Percentiles rank a stretch among this genome's conserved stretches.
Conservation (phyloP, 1,140 invertebrate genomes). For the Hesperophylax magnus region DNA sequence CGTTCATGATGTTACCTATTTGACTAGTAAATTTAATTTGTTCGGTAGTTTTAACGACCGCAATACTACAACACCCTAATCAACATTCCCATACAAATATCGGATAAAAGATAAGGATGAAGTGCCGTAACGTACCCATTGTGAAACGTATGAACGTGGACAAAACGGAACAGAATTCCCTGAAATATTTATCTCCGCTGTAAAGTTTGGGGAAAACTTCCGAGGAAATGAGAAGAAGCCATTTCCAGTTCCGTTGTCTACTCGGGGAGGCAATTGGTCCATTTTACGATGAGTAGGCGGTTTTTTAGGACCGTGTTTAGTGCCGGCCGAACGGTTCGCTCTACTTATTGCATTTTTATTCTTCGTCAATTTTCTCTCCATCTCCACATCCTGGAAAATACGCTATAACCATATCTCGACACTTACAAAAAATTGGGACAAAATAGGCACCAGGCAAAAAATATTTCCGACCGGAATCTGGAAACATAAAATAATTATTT, state of each 20-base stretch:
- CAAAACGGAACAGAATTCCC: constrained; percentile 3
- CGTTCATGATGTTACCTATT: too few species aligned
- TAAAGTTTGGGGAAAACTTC: constrained; percentile 28
- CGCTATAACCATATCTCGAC: too few species aligned
- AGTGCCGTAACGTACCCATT: too few species aligned
- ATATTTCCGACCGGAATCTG: too few species aligned
- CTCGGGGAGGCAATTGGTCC: constrained; percentile 45
- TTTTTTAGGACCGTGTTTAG: constrained; percentile 53
- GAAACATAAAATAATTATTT: too few species aligned
- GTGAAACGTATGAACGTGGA: background rate
- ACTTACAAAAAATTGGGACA: too few species aligned
- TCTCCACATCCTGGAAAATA: background rate
- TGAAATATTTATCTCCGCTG: constrained; percentile 28
- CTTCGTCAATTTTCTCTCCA: constrained; percentile 47
- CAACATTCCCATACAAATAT: too few species aligned
- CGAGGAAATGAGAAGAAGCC: constrained; percentile 30
- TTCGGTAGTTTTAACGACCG: too few species aligned
- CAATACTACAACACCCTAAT: too few species aligned
- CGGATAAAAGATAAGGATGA: too few species aligned
- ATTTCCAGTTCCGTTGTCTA: constrained; percentile 18
- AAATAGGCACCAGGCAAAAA: too few species aligned
- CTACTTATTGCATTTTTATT: constrained; percentile 56
- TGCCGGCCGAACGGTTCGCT: constrained; percentile 24
- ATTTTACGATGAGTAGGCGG: constrained; percentile 52
- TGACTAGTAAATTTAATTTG: too few species aligned